Conservation (phyloP, 2,113 vertebrate species). For the Pelvicachromis taeniatus region DNA sequence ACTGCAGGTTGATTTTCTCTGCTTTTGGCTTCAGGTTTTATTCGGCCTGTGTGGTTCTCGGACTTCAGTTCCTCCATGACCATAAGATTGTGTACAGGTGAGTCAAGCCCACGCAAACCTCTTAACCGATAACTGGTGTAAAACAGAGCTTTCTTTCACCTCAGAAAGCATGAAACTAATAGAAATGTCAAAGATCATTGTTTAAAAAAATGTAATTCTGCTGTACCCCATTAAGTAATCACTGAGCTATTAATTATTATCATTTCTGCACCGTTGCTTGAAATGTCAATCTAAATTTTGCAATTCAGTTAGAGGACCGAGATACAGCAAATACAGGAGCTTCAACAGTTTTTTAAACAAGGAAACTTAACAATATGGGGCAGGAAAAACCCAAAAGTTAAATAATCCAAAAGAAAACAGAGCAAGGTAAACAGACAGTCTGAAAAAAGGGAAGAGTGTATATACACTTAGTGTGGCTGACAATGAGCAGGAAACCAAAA, state of each 20-base stretch:
- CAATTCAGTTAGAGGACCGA: neutral
- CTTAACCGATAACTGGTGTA: neutral
- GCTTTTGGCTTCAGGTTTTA: conserved; percentile 81
- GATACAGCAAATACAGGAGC: neutral
- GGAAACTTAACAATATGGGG: neutral
- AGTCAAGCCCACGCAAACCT: conserved; percentile 34
- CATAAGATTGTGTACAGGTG: conserved; percentile 98
- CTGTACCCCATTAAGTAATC: too few species aligned
- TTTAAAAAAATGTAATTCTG: neutral
- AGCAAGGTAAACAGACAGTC: neutral
- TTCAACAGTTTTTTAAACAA: too few species aligned
- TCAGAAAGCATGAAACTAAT: neutral
- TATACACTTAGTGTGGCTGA: neutral
- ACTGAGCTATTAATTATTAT: neutral
- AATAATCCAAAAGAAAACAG: neutral
- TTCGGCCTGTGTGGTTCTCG: conserved; percentile 94
- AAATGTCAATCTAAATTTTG: neutral
- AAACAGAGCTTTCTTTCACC: neutral
- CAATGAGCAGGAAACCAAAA: neutral
- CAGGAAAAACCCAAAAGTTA: neutral
- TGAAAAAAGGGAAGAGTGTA: neutral
- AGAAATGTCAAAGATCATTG: neutral
- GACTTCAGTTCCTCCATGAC: conserved; percentile 96
- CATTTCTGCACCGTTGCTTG: neutral
- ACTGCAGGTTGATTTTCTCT: neutral